phyloP scores from a whole-genome alignment of 2,113 vertebrate species.

The Lontra canadensis region DNA sequence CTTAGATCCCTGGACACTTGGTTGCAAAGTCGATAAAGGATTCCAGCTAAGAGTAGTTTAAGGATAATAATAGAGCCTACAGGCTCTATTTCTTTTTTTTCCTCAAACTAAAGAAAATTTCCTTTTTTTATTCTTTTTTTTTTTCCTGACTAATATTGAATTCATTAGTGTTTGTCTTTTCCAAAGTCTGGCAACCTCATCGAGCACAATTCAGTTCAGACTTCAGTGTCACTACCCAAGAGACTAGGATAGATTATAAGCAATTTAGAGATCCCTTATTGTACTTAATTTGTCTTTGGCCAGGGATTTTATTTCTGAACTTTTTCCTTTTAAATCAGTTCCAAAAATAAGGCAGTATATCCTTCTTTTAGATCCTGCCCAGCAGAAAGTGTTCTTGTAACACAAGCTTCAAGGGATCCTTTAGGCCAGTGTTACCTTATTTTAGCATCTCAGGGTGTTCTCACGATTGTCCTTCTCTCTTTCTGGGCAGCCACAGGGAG shows the following conservation, averaged over 20 bases:
- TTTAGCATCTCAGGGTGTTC: background rate
- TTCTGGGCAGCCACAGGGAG: background rate
- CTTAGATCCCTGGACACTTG: background rate
- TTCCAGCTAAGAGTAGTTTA: background rate
- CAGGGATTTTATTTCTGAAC: slow-evolving; percentile 60
- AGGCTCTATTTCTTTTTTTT: slow-evolving; percentile 45
- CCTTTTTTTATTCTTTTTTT: background rate
- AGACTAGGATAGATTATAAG: slow-evolving; percentile 75
- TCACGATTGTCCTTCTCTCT: background rate
- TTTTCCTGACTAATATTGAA: slow-evolving; percentile 17
- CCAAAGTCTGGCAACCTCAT: slow-evolving; percentile 62
- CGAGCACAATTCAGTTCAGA: slow-evolving; percentile 66
- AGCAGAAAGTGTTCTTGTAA: slow-evolving; percentile 50
- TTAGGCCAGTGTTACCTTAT: background rate
- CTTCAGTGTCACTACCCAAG: slow-evolving; percentile 62
- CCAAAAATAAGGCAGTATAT: slow-evolving; percentile 78
- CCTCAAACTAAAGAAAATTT: background rate
- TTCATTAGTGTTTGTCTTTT: slow-evolving; percentile 62
- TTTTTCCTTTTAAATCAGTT: slow-evolving; percentile 75
- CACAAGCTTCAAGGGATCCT: background rate
- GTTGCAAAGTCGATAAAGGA: background rate
- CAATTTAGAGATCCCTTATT: slow-evolving; percentile 79
- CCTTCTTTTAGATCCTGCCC: slow-evolving; percentile 65
- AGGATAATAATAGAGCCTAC: background rate
- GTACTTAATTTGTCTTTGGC: slow-evolving; percentile 69